Percentiles rank a stretch among this genome's conserved stretches.
Evolutionary conservation across 2,888 invertebrate species (phyloP).

Genomic region (Diaperis boleti): DNA sequence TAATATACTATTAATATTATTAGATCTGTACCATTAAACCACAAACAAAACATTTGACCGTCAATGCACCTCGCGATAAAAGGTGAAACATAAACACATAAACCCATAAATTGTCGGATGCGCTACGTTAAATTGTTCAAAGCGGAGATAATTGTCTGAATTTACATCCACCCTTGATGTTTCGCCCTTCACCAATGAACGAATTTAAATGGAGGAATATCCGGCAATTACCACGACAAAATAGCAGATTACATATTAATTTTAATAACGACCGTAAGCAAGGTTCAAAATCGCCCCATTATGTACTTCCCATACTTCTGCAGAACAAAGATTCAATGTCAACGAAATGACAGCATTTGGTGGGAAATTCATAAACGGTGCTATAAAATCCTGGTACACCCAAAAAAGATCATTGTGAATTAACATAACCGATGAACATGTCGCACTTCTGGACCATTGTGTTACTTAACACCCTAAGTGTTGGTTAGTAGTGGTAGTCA

Average conservation of each 20-base stretch:
- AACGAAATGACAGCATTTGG: constrained; percentile 5
- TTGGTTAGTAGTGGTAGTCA: constrained; percentile 1
- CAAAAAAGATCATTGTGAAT: not conserved
- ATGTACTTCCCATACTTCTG: constrained; percentile 20
- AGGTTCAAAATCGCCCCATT: constrained; percentile 29
- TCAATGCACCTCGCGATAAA: no score
- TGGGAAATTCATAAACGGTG: constrained; percentile 12
- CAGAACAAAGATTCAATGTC: constrained; percentile 25
- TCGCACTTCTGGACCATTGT: not conserved
- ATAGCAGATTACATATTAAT: constrained; percentile 28
- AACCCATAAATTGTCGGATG: constrained; percentile 9
- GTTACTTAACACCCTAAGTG: not conserved
- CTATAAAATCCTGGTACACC: constrained; percentile 12
- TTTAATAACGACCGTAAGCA: constrained; percentile 30
- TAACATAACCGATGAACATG: not conserved
- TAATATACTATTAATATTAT: no score
- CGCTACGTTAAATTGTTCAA: constrained; percentile 12
- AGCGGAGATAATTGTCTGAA: constrained; percentile 10
- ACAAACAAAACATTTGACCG: no score
- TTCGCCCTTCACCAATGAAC: constrained; percentile 35
- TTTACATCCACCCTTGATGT: constrained; percentile 23
- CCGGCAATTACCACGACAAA: constrained; percentile 31
- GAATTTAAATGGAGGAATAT: constrained; percentile 31
- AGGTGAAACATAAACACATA: constrained; percentile 11
- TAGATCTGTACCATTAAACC: no score